Evolutionary conservation across 2,797 vertebrate species (phyloP).

Genomic region (Enteromius mattozi): DNA sequence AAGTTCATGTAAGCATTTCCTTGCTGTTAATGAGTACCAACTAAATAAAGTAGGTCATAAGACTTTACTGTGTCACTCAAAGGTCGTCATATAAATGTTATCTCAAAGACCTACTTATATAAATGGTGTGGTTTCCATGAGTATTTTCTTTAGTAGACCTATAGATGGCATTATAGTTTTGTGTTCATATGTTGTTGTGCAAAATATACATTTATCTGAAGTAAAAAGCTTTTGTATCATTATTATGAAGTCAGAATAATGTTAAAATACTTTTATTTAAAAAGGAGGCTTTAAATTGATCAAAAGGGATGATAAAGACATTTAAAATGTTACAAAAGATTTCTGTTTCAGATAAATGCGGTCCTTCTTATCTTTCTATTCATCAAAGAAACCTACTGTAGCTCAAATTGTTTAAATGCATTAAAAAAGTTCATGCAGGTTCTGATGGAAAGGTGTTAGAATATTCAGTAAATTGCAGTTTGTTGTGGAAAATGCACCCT

Average conservation of each 20-base stretch:
- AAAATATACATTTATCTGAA: not conserved
- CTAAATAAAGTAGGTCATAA: constrained; percentile 5
- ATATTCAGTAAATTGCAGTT: no score
- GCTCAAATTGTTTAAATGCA: no score
- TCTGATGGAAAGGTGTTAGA: no score
- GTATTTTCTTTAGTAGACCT: not conserved
- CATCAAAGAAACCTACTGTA: no score
- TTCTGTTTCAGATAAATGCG: no score
- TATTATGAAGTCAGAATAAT: no score
- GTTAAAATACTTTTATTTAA: no score
- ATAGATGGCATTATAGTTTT: not conserved
- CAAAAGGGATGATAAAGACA: not conserved
- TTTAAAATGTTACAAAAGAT: not conserved
- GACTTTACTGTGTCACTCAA: constrained; percentile 1
- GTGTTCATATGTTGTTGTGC: not conserved
- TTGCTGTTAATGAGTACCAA: not conserved
- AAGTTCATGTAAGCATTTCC: not conserved
- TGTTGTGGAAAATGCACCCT: no score
- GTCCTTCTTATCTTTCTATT: no score
- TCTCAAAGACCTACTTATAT: constrained; percentile 7
- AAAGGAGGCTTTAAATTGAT: no score
- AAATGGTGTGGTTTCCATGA: not conserved
- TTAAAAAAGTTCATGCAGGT: no score
- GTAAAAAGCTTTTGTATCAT: no score
- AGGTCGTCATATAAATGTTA: constrained; percentile 1